Base-by-base conservation (phyloP, 2,888 invertebrate species). In the Cosmopolites sordidus region DNA sequence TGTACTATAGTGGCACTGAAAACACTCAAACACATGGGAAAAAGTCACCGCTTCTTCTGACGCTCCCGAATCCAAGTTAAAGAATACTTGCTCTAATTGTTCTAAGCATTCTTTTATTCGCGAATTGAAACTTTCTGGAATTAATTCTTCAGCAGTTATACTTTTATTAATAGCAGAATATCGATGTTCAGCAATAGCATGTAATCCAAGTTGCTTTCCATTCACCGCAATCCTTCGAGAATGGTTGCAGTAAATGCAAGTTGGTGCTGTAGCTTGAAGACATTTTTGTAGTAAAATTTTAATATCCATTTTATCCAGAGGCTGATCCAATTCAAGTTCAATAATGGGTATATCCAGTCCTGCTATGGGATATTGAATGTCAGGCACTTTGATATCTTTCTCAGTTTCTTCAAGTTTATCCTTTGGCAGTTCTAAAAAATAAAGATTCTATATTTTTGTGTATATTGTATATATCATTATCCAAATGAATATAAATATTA, bases 241-340 rank as follows among this genome's bases (percentile, higher is more conserved):
- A 75, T 92, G 90, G 68, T 91, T 89, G 67, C 92, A 92, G 70
- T 89, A 92, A 50, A 90, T 81, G 70, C 92, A 92, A 56, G 78
- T 77, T 5, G 81, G 76, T 65, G 83, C 81, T 0, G 89, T 86
- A 11, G 83, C 80, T 58, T 80, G 77, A 45, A 91, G 75, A 72
- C 89, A 90, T 58, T 84, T 83, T 67, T 86, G 86, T 27, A 91
- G 69, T 56, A 91, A 76, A 56, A 84, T 79, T 63, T 85, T 81
- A 39, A 87, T 76, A 53, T 84, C 82, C 71, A 89, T 84, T 70
- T 82, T 86, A 67, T 90, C 89, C 58, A 91, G 69, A 12, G 87
- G 86, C 56, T 81, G 83, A 65, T 89, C 84, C 33, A 92, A 75
- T 58, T 84, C 83, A 43, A 91, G 70, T 64, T 90, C 89, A 52